phyloP scores from a whole-genome alignment of 2,797 vertebrate species.

The Characodon lateralis region DNA sequence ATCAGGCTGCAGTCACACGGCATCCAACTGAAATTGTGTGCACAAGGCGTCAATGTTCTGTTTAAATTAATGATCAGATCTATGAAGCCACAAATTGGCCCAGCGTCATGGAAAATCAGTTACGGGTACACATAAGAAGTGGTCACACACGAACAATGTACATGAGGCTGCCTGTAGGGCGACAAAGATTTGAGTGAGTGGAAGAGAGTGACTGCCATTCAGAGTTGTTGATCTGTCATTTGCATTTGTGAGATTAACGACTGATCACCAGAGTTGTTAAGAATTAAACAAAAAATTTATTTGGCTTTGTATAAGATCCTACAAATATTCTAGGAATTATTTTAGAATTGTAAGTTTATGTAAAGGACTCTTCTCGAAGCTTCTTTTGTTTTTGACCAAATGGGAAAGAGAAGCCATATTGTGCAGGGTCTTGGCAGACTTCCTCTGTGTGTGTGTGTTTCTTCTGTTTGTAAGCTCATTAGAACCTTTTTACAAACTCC shows the following conservation, averaged over 20 bases:
- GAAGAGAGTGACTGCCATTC: neutral
- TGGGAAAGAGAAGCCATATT: neutral
- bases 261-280: neutral
- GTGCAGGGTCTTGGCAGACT: neutral
- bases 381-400: conserved; percentile 18
- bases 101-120: conserved; percentile 41
- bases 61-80: conserved; percentile 36
- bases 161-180: conserved; percentile 9
- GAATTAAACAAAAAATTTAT: too few species aligned
- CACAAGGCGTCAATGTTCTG: conserved; percentile 10
- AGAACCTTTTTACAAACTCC: neutral
- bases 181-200: conserved; percentile 7
- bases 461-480: conserved; percentile 1
- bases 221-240: neutral
- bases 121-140: neutral
- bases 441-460: neutral
- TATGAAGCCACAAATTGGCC: conserved; percentile 32
- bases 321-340: neutral
- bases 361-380: neutral
- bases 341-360: neutral
- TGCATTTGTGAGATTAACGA: neutral
- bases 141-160: neutral
- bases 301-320: neutral
- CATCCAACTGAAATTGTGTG: neutral
- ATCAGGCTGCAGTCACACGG: neutral